These are phyloP conservation scores for Pyrocoelia pectoralis DNA, from an alignment of 2,888 invertebrate species.

Conservation along the genomic window DNA sequence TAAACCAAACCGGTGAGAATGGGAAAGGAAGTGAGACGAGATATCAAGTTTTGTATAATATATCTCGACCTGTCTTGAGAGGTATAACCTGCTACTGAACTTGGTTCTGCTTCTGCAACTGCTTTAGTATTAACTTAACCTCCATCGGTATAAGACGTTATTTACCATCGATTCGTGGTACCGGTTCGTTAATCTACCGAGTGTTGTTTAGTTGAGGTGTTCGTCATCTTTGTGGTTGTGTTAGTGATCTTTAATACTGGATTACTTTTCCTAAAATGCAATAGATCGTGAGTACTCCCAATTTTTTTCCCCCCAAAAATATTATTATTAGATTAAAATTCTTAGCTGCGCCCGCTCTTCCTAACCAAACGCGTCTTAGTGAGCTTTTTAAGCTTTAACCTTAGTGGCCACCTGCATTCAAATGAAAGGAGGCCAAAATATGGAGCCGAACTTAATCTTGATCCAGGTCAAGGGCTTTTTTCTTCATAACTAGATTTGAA, in stretches of 20 bases:
- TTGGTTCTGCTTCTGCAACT: background rate
- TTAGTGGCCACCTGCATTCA: too few species aligned
- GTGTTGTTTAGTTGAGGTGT: background rate
- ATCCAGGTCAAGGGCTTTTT: too few species aligned
- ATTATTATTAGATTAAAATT: too few species aligned
- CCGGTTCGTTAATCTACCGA: background rate
- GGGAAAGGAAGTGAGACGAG: conserved; percentile 3
- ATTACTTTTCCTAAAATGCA: background rate
- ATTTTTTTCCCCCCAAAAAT: too few species aligned
- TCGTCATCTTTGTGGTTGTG: background rate
- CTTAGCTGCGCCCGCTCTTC: too few species aligned
- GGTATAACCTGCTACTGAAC: conserved; percentile 13
- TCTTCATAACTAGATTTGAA: too few species aligned
- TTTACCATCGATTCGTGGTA: background rate
- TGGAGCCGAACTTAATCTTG: too few species aligned
- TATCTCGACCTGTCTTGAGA: conserved; percentile 8
- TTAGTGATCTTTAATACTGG: background rate
- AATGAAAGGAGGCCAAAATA: too few species aligned
- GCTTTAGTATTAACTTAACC: background rate
- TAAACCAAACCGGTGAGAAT: background rate
- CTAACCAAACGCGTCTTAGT: too few species aligned
- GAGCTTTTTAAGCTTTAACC: too few species aligned
- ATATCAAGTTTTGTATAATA: conserved; percentile 10
- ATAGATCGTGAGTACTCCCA: too few species aligned
- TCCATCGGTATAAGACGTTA: background rate